These are phyloP conservation scores for Bradypodion pumilum DNA, from an alignment of 2,797 vertebrate genomes.

Conservation along the genomic window DNA sequence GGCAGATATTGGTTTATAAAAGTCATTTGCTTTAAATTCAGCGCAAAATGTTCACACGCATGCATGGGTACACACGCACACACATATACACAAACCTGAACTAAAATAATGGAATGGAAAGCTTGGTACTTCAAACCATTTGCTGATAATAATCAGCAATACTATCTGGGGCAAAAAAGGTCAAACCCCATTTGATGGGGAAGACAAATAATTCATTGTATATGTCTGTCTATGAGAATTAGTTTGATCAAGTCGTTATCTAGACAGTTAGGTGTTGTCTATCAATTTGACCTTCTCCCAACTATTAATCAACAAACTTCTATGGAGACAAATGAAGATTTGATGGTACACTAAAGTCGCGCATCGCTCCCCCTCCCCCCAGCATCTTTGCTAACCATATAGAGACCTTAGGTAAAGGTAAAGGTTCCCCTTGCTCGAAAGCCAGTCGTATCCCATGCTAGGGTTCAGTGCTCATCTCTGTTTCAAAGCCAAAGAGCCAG, in stretches of 20 bases:
- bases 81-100: background rate
- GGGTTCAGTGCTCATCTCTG: no score
- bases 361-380: no score
- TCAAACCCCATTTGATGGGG: constrained; percentile 66
- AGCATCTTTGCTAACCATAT: constrained; percentile 31
- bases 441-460: no score
- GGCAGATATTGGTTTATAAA: constrained; percentile 42
- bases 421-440: no score
- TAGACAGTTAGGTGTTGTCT: constrained; percentile 63
- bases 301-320: constrained; percentile 57
- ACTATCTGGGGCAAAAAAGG: constrained; percentile 71
- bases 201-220: constrained; percentile 72
- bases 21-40: constrained; percentile 53
- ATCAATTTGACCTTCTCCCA: constrained; percentile 71
- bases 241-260: constrained; percentile 72
- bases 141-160: constrained; percentile 73
- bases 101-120: constrained; percentile 53
- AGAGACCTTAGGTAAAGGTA: background rate
- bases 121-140: constrained; percentile 49
- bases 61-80: background rate
- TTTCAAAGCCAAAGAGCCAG: no score
- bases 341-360: background rate
- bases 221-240: constrained; percentile 69
- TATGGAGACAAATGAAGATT: constrained; percentile 50
- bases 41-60: constrained; percentile 31